These are phyloP conservation scores for Lutraria rhynchaena DNA, from an alignment of 1,140 invertebrate species.

Conservation along the genomic window DNA sequence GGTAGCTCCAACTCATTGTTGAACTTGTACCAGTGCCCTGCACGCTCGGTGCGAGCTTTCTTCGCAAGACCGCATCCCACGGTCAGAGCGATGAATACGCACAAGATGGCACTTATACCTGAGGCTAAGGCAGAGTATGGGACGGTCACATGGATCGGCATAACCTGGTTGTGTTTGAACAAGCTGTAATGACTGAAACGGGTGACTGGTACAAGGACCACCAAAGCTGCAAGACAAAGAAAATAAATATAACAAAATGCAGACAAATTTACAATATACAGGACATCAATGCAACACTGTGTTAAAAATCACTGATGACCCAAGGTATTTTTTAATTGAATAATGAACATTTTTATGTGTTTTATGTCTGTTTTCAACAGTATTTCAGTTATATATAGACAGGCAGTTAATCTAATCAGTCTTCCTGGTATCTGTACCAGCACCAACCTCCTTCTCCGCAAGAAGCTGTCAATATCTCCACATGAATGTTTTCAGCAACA, in stretches of 20 bases:
- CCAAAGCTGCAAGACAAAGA: slow-evolving; percentile 24
- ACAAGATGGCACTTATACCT: slow-evolving; percentile 13
- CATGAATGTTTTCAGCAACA: too few relatives aligned
- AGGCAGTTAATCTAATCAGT: too few relatives aligned
- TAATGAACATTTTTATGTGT: too few relatives aligned
- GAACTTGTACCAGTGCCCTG: slow-evolving; percentile 45
- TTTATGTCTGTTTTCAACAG: too few relatives aligned
- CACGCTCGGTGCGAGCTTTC: neutral
- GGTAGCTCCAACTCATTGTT: slow-evolving; percentile 43
- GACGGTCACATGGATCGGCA: slow-evolving; percentile 30
- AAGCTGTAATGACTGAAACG: slow-evolving; percentile 42
- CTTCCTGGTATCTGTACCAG: too few relatives aligned
- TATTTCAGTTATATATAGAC: too few relatives aligned
- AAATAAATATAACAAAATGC: neutral
- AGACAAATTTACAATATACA: too few relatives aligned
- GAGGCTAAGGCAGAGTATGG: slow-evolving; percentile 33
- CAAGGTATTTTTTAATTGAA: too few relatives aligned
- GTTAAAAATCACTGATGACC: too few relatives aligned
- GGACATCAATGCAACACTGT: too few relatives aligned
- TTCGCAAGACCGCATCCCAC: slow-evolving; percentile 8
- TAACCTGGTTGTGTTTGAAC: slow-evolving; percentile 11
- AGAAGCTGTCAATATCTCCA: too few relatives aligned
- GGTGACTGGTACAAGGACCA: slow-evolving; percentile 16
- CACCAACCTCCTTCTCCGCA: too few relatives aligned
- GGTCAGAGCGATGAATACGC: slow-evolving; percentile 15